phyloP scores from a whole-genome alignment of 2,113 vertebrate genomes.

The Plectropomus leopardus region DNA sequence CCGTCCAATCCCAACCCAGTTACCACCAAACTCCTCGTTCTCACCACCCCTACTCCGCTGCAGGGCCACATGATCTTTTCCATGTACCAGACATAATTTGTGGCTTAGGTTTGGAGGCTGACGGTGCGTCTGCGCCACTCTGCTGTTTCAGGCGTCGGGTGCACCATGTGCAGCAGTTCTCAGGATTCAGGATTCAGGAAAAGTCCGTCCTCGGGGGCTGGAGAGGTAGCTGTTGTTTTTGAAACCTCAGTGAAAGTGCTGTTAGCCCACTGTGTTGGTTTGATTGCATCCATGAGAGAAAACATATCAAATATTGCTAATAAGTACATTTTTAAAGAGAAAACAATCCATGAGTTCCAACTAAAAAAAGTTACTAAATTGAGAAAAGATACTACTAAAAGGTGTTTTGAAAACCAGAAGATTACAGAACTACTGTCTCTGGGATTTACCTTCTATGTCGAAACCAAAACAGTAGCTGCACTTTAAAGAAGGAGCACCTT shows the following conservation, averaged over 20 bases:
- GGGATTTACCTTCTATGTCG: not conserved
- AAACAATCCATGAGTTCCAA: not conserved
- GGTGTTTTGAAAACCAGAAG: not conserved
- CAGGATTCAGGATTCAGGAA: slow-evolving; percentile 53
- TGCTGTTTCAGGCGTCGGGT: slow-evolving; percentile 83
- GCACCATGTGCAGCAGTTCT: slow-evolving; percentile 72
- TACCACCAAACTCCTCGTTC: slow-evolving; percentile 79
- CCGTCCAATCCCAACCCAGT: slow-evolving; percentile 80
- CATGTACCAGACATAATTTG: slow-evolving; percentile 86
- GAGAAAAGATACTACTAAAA: not conserved
- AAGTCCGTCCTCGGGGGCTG: slow-evolving; percentile 41
- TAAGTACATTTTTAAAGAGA: not conserved
- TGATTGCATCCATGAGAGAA: slow-evolving; percentile 3
- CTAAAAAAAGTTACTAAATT: not conserved
- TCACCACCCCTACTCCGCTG: slow-evolving; percentile 77
- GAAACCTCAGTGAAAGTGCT: slow-evolving; percentile 17
- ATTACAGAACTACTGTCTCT: not conserved
- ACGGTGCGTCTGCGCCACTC: slow-evolving; percentile 83
- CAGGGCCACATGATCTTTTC: slow-evolving; percentile 83
- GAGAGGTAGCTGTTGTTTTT: slow-evolving; percentile 64
- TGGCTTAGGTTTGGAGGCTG: slow-evolving; percentile 86
- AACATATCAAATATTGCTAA: slow-evolving; percentile 24
- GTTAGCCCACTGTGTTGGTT: slow-evolving; percentile 6
- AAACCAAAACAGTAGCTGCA: slow-evolving; percentile 42
- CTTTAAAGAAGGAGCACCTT: slow-evolving; percentile 31